Evolutionary conservation across 2,797 vertebrate species (phyloP), one percentile per base, ranked within the genome.

Genomic region (Cyprinodon diabolis): DNA sequence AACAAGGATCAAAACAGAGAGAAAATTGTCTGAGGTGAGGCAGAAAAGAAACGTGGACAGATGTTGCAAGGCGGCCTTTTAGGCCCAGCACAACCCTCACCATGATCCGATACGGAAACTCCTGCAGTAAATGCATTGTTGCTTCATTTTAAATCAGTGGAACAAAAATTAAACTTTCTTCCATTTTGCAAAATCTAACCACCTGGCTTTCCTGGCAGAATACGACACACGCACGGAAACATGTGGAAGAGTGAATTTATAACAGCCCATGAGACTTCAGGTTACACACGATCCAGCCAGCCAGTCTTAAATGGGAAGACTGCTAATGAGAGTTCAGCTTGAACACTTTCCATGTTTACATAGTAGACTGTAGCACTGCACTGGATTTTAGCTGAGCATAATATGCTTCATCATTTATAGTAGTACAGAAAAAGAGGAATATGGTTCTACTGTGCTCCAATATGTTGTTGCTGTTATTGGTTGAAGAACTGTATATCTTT

Each of bases 261-360:
- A 81, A 35, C 35, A 43, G 23, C 73, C 55, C 21, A 21, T 68
- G 25, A 54, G 67, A 69, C 48, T 74, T 54, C 47, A 65, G 75
- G 77, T 84, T 67, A 80, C 13, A 74, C 40, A 75, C 30, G 60
- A 85, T 65, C 77, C 74, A 77, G 58, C 71, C 81, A 86, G 79
- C 68, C 78, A 75, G 56, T 71, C 52, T 82, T 76, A 72, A 66
- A 10, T 0, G 14, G 58, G 66, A 23, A 47, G 69, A 76, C 40
- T 68, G 43, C 65, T 79, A 66, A 72, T 77, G 14, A 73, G 83
- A 85, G 84, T 83, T 86, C 81, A 79, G 65, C 65, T 81, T 79
- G 79, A 87, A 80, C 83, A 62, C 62, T 75, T 77, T 82, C 78
- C 74, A 82, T 84, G 51, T 84, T 87, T 83, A 76, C 21, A 75